phyloP scores from a whole-genome alignment of 92 coral and sea anemone genomes.

The Epizoanthus ramosus region DNA sequence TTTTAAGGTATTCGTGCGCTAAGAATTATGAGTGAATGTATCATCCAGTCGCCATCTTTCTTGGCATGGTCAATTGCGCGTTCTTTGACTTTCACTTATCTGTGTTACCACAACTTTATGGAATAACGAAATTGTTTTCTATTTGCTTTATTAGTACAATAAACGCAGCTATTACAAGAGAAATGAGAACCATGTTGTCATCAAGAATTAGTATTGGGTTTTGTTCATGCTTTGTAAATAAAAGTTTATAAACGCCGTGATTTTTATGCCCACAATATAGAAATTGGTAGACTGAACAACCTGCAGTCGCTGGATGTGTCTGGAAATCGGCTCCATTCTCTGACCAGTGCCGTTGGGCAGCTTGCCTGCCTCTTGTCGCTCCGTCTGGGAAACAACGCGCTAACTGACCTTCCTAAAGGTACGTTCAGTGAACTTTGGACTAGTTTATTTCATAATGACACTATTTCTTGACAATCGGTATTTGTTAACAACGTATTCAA shows the following conservation, averaged over 20 bases:
- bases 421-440: background rate
- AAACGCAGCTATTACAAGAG: too few species aligned
- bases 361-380: constrained; percentile 54
- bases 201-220: too few species aligned
- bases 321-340: constrained; percentile 48
- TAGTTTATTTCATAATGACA: too few species aligned
- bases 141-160: background rate
- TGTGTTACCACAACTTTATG: too few species aligned
- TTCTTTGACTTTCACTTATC: too few species aligned
- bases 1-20: too few species aligned
- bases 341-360: constrained; percentile 55
- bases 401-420: constrained; percentile 60
- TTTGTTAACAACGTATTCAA: too few species aligned
- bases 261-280: constrained; percentile 23
- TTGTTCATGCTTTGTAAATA: background rate
- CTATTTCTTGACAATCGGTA: too few species aligned
- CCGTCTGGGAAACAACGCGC: constrained; percentile 63
- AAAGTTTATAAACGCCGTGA: background rate
- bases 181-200: too few species aligned
- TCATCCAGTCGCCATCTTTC: too few species aligned
- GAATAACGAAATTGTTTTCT: background rate
- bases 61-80: too few species aligned
- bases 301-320: constrained; percentile 62
- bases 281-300: constrained; percentile 48
- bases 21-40: too few species aligned